Percentiles rank a stretch among this genome's conserved stretches.
These are phyloP conservation scores for Bombus turneri DNA, from an alignment of 1,140 invertebrate species.

Conservation along the genomic window DNA sequence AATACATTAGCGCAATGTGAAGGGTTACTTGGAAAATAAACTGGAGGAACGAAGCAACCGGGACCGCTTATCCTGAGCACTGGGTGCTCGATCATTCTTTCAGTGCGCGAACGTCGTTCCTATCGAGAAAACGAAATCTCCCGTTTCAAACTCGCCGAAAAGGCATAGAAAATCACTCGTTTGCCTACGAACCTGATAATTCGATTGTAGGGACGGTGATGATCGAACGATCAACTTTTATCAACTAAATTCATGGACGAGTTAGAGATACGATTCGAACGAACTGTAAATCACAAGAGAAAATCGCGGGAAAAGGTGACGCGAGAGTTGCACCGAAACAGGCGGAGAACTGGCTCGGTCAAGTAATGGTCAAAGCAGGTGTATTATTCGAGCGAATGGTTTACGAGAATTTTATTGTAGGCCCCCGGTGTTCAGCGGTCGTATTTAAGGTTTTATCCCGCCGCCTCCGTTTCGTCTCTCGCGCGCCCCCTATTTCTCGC, in stretches of 20 bases:
- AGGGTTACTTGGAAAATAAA: slow-evolving; percentile 76
- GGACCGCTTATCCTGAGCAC: slow-evolving; percentile 47
- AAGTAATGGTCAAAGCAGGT: slow-evolving; percentile 51
- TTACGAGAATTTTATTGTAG: slow-evolving; percentile 70
- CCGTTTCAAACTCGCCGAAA: background rate
- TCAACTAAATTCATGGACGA: background rate
- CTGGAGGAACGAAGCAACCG: slow-evolving; percentile 57
- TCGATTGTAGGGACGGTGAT: too few relatives aligned
- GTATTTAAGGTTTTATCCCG: slow-evolving; percentile 81
- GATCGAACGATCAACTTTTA: too few relatives aligned
- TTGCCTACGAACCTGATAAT: too few relatives aligned
- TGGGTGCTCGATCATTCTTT: slow-evolving; percentile 69
- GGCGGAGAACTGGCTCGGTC: background rate
- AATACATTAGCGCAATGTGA: slow-evolving; percentile 79
- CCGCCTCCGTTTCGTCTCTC: slow-evolving; percentile 45
- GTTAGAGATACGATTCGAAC: background rate
- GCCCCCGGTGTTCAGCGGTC: slow-evolving; percentile 74
- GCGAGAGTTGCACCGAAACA: background rate
- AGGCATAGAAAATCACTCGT: background rate
- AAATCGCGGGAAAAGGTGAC: background rate
- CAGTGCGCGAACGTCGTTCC: slow-evolving; percentile 61
- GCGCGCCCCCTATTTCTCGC: background rate
- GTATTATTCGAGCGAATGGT: slow-evolving; percentile 61
- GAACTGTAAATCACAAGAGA: background rate
- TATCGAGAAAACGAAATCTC: slow-evolving; percentile 40